Percentiles rank a stretch among this genome's conserved stretches.
Conservation (phyloP, 2,113 vertebrate species). For the Calidris pygmaea region DNA sequence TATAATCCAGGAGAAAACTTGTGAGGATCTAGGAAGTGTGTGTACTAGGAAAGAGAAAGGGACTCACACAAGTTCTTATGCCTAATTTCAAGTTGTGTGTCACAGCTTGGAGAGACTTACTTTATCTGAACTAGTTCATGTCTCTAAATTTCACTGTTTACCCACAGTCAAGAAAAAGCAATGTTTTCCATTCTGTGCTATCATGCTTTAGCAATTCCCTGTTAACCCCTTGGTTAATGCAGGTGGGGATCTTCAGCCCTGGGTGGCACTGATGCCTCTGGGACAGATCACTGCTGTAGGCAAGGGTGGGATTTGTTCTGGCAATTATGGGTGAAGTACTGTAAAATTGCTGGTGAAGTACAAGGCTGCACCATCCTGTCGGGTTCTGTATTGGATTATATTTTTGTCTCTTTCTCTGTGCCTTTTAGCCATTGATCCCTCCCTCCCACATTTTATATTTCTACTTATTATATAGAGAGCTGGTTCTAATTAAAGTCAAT, state of each 20-base stretch:
- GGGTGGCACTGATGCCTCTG: background rate
- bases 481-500: conserved; percentile 47
- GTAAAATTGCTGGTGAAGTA: background rate
- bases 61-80: background rate
- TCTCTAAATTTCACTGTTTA: background rate
- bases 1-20: conserved; percentile 34
- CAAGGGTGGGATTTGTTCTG: background rate
- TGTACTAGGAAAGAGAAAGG: background rate
- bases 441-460: background rate
- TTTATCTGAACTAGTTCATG: background rate
- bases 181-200: background rate
- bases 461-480: conserved; percentile 14
- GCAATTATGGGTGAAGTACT: background rate
- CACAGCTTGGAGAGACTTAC: background rate
- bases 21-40: background rate
- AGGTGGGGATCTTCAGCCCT: background rate
- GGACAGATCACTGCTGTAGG: background rate
- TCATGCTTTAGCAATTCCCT: background rate
- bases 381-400: background rate
- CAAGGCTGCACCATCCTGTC: background rate
- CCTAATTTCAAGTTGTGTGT: background rate
- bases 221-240: background rate
- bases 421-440: background rate
- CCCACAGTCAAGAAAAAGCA: background rate
- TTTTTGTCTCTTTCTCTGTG: background rate